These are phyloP conservation scores for Psittacula echo DNA, from an alignment of 2,797 vertebrate species.

Conservation along the genomic window DNA sequence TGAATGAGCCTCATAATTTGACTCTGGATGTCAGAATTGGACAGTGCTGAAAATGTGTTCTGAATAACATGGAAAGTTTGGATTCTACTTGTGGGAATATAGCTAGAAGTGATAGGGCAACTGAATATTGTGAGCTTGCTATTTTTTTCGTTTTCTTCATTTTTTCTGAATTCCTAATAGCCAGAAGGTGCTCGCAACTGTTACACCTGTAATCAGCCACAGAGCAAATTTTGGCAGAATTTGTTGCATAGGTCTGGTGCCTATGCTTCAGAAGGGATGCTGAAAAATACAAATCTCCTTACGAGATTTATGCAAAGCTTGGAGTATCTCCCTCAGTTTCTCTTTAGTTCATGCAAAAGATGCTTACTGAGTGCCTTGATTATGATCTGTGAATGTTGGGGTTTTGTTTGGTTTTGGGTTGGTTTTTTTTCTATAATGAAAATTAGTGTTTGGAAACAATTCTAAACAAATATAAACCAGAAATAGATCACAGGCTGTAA, in stretches of 20 bases:
- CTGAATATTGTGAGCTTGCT: not conserved
- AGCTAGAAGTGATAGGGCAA: not conserved
- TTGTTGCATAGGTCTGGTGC: not conserved
- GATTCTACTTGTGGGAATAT: not conserved
- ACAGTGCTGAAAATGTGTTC: not conserved
- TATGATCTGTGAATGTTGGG: not conserved
- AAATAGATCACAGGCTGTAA: not conserved
- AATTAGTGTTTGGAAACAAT: not conserved
- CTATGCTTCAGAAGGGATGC: not conserved
- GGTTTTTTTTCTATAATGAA: not conserved
- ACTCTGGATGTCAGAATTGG: not conserved
- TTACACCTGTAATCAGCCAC: not conserved
- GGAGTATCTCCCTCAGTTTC: not conserved
- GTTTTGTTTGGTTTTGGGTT: not conserved
- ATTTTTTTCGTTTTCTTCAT: not conserved
- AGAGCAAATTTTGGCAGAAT: not conserved
- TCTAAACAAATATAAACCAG: not conserved
- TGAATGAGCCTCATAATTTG: not conserved
- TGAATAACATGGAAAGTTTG: not conserved
- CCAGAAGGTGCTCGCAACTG: not conserved
- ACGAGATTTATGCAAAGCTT: not conserved
- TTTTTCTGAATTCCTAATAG: not conserved
- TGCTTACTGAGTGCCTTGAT: not conserved
- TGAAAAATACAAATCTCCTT: not conserved
- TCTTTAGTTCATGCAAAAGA: not conserved